Evolutionary conservation across 2,797 vertebrate species (phyloP).

Genomic region (Phoebastria nigripes): DNA sequence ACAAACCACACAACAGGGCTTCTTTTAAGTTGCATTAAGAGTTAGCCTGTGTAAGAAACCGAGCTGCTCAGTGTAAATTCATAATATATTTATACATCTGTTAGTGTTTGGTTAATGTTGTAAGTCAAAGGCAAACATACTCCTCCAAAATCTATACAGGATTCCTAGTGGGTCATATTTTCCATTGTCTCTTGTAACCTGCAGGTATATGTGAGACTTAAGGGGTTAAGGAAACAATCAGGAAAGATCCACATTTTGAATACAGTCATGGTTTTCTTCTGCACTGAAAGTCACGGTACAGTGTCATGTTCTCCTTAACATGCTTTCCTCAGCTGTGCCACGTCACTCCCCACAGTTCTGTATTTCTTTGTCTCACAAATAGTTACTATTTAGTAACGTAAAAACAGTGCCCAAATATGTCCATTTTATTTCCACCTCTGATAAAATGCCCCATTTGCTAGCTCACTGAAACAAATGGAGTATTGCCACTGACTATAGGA

Average conservation of each 20-base stretch:
- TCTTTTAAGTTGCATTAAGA: background rate
- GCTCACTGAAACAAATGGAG: background rate
- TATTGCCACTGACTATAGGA: background rate
- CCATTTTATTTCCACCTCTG: background rate
- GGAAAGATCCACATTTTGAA: background rate
- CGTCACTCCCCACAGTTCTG: background rate
- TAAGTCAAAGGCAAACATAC: background rate
- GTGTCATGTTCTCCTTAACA: background rate
- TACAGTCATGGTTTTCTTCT: background rate
- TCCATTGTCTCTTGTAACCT: background rate
- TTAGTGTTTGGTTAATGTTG: background rate
- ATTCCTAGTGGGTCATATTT: background rate
- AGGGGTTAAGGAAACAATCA: background rate
- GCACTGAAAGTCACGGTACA: background rate
- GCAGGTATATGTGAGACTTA: background rate
- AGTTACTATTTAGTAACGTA: background rate
- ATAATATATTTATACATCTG: background rate
- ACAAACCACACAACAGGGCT: fast-evolving
- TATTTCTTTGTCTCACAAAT: background rate
- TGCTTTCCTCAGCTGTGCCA: background rate
- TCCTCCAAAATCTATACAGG: background rate
- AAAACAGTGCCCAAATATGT: background rate
- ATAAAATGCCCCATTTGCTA: background rate
- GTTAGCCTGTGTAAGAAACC: background rate
- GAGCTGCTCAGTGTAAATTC: background rate